Base-by-base conservation (phyloP, 1,140 invertebrate species). In the Chlorops oryzae region DNA sequence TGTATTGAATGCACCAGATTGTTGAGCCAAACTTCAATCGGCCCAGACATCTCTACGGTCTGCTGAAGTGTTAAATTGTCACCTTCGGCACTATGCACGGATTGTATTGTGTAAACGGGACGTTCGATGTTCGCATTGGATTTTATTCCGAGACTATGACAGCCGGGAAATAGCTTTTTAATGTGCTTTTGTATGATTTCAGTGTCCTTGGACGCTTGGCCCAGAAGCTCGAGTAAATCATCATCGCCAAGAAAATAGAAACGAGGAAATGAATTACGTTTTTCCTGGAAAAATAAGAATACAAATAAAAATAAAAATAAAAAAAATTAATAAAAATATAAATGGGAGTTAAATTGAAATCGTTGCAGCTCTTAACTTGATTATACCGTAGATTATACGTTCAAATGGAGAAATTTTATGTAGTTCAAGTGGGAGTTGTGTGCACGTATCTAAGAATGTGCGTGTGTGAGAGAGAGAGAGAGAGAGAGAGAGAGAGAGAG, bases 241-340 rank as follows among this genome's bases (percentile, higher is more conserved):
- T 98, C 95, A 67, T 98, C 95, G 57, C 92, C 93, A 55, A 98
- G 79, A 64, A 98, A 98, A 64, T 96, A 96, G 59, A 98, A 88
- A 59, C 96, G 78, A 3, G 96, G 93, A 77, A 99, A 99, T 25
- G 84, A 79, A 1, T 86, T 84, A 50, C 96, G 78, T 74, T 98
- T 99, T 59, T 94, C 90, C 90, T 95, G 27, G 20, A 41, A 24
- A 47, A 42, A 27, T 4, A 50, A 23, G 37, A 32, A 25, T 40
- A 40, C 20, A 40, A 20, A n/a, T n/a, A n/a, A n/a, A n/a, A n/a
- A n/a, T n/a, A n/a, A n/a, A n/a, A n/a, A n/a, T n/a, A 40, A 40
- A 40, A 17, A 21, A 40, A 23, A 27, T 38, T 2, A 17, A 54
- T 22, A 50, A 50, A 41, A 37, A 35, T 27, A 2, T 34, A 37